A percentile compares a stretch with the other conserved stretches of the same genome.
Conservation (phyloP, 2,113 vertebrate species). For the Dissostichus mawsoni region DNA sequence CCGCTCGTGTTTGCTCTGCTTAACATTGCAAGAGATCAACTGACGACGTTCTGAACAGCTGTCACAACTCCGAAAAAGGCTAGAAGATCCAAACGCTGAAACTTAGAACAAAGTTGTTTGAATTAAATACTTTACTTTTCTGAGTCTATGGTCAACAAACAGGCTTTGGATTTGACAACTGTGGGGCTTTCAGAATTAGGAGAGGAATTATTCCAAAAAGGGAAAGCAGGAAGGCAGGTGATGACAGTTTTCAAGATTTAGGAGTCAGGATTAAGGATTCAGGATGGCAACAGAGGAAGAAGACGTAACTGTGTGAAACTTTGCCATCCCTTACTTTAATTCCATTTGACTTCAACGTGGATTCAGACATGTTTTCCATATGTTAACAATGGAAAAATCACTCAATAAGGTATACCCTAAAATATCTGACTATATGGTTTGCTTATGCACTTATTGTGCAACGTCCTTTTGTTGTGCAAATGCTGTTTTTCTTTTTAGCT, state of each 20-base stretch:
- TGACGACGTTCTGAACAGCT: background rate
- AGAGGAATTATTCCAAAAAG: background rate
- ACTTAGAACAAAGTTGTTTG: background rate
- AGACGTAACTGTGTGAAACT: too few relatives aligned
- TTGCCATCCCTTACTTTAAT: background rate
- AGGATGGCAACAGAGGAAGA: background rate
- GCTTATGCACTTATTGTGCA: background rate
- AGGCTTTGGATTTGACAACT: background rate
- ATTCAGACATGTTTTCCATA: background rate
- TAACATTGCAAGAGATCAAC: background rate
- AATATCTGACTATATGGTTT: background rate
- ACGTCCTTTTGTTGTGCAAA: too few relatives aligned
- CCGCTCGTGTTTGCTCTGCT: background rate
- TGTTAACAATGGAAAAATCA: background rate
- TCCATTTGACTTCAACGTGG: background rate
- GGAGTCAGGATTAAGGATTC: background rate
- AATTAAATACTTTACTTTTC: background rate
- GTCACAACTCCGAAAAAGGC: background rate
- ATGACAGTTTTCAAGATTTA: background rate
- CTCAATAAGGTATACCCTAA: background rate
- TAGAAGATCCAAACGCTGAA: background rate
- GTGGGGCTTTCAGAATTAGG: constrained; percentile 9
- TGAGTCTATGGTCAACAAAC: background rate
- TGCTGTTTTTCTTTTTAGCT: too few relatives aligned
- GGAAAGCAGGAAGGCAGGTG: background rate